These are phyloP conservation scores for Haemorhous mexicanus DNA, from an alignment of 2,113 vertebrate genomes.

Conservation along the genomic window DNA sequence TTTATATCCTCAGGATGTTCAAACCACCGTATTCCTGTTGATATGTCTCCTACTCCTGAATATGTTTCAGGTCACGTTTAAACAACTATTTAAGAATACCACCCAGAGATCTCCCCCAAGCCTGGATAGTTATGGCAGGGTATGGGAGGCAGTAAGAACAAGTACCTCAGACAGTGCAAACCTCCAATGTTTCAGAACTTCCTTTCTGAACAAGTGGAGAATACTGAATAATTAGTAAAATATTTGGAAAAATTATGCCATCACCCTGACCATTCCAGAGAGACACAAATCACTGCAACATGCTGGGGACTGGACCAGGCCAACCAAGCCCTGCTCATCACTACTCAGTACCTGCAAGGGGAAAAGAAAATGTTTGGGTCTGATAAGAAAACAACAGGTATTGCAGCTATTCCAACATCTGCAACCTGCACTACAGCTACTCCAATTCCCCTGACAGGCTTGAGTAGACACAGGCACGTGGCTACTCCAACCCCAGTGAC, in stretches of 20 bases:
- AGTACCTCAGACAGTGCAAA: background rate
- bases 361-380: background rate
- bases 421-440: background rate
- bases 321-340: background rate
- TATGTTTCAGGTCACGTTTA: background rate
- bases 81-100: background rate
- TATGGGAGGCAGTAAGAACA: background rate
- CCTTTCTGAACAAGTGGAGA: background rate
- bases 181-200: background rate
- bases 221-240: background rate
- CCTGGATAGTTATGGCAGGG: background rate
- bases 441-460: background rate
- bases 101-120: background rate
- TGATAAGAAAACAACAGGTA: background rate
- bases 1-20: background rate
- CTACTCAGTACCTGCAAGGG: background rate
- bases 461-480: background rate
- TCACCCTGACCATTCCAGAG: background rate
- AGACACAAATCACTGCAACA: background rate
- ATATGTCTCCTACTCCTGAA: background rate
- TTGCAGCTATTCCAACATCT: background rate
- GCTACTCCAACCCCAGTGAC: background rate
- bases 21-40: background rate
- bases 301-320: background rate
- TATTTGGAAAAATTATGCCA: background rate